These are phyloP conservation scores for Anaspis maculata DNA, from an alignment of 2,888 invertebrate species.

Conservation along the genomic window DNA sequence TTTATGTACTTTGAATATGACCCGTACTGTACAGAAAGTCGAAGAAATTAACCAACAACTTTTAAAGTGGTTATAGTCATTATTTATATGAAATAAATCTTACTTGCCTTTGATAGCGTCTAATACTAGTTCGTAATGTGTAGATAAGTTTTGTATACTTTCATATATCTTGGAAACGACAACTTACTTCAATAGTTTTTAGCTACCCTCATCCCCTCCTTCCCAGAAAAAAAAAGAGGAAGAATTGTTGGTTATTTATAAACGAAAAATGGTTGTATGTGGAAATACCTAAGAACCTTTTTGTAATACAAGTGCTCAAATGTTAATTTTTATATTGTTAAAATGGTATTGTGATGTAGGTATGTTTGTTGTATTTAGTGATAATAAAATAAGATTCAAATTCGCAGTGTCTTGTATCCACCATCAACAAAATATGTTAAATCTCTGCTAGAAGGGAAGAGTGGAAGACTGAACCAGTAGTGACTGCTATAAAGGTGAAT, in stretches of 20 bases:
- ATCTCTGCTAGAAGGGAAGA: too few species aligned
- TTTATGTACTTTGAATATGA: constrained; percentile 6
- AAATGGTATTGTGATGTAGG: constrained; percentile 36
- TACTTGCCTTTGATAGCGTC: constrained; percentile 13
- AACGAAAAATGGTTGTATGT: neutral
- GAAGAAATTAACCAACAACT: too few species aligned
- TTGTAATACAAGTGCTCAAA: constrained; percentile 28
- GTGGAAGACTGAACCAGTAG: too few species aligned
- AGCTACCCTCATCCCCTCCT: too few species aligned
- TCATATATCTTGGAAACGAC: too few species aligned
- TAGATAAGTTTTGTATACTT: constrained; percentile 10
- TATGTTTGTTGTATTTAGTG: constrained; percentile 24
- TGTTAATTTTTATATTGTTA: constrained; percentile 30
- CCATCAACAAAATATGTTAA: too few species aligned
- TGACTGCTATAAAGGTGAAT: too few species aligned
- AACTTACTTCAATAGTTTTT: too few species aligned
- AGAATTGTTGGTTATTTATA: constrained; percentile 5
- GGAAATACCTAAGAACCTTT: too few species aligned
- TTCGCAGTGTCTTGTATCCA: too few species aligned
- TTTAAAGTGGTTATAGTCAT: constrained; percentile 18
- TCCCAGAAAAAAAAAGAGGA: too few species aligned
- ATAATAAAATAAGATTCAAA: constrained; percentile 6
- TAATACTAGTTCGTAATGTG: constrained; percentile 5
- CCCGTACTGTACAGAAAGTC: constrained; percentile 6
- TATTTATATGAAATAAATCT: constrained; percentile 20